Evolutionary conservation across 2,113 vertebrate genomes (phyloP), one percentile per base, ranked within the genome.

Genomic region (Solea solea): DNA sequence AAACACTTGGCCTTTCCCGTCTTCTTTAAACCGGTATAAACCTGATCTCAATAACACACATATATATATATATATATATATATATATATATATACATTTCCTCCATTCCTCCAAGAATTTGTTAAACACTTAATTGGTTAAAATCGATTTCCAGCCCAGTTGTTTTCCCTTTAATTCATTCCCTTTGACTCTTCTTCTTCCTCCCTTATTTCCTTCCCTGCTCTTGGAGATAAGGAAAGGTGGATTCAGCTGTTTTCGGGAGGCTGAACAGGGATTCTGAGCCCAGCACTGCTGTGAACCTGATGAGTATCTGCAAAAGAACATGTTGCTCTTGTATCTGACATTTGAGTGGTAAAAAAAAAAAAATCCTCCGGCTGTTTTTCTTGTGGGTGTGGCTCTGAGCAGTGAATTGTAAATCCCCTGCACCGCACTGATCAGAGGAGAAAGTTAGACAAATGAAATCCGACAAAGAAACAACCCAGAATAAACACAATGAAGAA

Each of bases 231-330:
- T 58, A 64, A 82, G 14, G 60, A 72, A 21, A 21, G 63, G 49
- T 57, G 0, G 69, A 78, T 48, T 58, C 54, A 54, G 64, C 64
- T 50, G 21, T 41, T 64, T 69, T 61, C 28, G 61, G 56, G 48
- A 69, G 63, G 48, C 39, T 46, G 25, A 70, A 40, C 59, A 28
- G 15, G n/a, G 58, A 66, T 15, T 28, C 14, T 52, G 67, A 52
- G 64, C 69, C 25, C 1, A 65, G 76, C 69, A 45, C 49, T 42
- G 13, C 40, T 57, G 1, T 61, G 44, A 77, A 65, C 21, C 52
- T 48, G 82, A 74, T 74, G 64, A 51, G 51, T 12, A 69, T 63
- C 64, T 67, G 14, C 65, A 70, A 77, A 71, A 55, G 12, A 12
- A 71, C 71, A 64, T 10, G 10, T 45, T 69, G 60, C 59, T 16